A percentile compares a stretch with the other conserved stretches of the same genome.
Evolutionary conservation across 2,888 invertebrate species (phyloP).

Genomic region (Syrphus vitripennis): DNA sequence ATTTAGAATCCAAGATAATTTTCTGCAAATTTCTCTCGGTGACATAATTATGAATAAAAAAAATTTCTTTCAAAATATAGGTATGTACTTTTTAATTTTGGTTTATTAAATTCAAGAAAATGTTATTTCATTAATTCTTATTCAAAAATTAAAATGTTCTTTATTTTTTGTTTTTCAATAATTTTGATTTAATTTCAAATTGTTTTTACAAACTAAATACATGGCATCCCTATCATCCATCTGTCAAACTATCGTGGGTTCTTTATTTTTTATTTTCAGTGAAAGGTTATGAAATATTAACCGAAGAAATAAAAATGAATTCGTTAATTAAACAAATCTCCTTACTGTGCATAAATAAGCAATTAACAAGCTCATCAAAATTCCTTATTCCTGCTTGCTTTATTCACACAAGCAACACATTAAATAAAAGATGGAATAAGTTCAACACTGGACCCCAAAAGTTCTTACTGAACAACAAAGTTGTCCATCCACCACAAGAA

Average conservation of each 20-base stretch:
- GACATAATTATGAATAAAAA: no score
- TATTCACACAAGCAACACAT: conserved; percentile 75
- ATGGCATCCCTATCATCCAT: conserved; percentile 28
- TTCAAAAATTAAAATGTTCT: no score
- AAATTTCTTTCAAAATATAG: no score
- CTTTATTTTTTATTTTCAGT: not conserved
- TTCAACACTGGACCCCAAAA: conserved; percentile 81
- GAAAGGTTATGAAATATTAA: conserved; percentile 56
- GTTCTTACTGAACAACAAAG: conserved; percentile 87
- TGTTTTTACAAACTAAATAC: not conserved
- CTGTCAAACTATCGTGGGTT: conserved; percentile 51
- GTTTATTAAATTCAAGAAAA: no score
- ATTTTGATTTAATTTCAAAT: no score
- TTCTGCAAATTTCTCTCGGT: no score
- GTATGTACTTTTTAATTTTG: no score
- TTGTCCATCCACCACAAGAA: conserved; percentile 90
- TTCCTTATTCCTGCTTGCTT: conserved; percentile 34
- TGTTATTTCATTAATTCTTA: no score
- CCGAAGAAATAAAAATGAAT: conserved; percentile 56
- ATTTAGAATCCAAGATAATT: no score
- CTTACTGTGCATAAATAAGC: conserved; percentile 23
- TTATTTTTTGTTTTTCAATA: no score
- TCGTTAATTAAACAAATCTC: conserved; percentile 60
- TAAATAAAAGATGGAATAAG: conserved; percentile 77
- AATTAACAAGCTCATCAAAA: conserved; percentile 36